Conservation (phyloP, 64 coral and sea anemone genomes). For the Hydrozoanthus tunicans region DNA sequence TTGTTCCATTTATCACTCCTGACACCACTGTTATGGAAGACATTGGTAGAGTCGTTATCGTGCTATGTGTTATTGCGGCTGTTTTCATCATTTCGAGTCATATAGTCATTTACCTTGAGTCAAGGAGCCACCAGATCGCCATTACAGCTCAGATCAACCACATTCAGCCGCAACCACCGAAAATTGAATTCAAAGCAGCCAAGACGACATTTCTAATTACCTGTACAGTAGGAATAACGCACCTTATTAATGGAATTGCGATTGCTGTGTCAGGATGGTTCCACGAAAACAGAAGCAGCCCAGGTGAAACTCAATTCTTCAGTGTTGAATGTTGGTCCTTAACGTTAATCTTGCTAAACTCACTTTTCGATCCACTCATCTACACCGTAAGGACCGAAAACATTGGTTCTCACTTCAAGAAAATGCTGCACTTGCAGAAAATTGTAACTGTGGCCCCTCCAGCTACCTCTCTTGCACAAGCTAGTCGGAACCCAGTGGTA, state of each 20-base stretch:
- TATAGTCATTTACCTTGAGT: background rate
- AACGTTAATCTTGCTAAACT: conserved; percentile 16
- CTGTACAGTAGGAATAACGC: background rate
- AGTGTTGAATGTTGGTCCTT: background rate
- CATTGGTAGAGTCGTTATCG: background rate
- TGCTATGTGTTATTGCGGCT: background rate
- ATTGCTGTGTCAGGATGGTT: background rate
- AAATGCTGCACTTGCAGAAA: background rate
- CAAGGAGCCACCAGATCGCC: conserved; percentile 3
- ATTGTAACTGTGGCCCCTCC: background rate
- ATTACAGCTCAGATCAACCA: background rate
- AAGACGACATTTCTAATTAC: background rate
- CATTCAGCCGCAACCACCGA: background rate
- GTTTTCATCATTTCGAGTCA: background rate
- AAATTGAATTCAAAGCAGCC: background rate
- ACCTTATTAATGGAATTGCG: conserved; percentile 13
- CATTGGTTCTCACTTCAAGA: background rate
- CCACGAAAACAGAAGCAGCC: background rate
- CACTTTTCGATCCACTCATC: conserved; percentile 14
- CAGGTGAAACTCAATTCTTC: background rate
- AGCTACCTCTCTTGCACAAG: too few relatives aligned
- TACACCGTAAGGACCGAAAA: conserved; percentile 14
- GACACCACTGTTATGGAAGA: background rate
- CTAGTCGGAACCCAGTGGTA: too few relatives aligned
- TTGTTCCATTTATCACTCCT: background rate